phyloP scores from a whole-genome alignment of 1,140 invertebrate genomes.

The Nylanderia fulva region DNA sequence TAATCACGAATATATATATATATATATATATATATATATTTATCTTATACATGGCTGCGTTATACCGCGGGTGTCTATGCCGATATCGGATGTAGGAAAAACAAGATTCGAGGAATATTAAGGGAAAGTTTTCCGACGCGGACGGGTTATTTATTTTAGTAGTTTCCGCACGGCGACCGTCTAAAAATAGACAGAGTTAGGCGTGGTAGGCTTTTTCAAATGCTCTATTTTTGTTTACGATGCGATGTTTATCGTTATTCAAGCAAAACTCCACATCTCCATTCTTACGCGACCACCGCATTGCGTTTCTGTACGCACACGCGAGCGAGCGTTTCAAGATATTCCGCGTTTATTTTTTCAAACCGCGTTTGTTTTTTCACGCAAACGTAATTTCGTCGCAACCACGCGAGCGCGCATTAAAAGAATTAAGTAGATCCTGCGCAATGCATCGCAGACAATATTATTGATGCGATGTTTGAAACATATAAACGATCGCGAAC shows the following conservation, averaged over 20 bases:
- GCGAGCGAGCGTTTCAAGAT: conserved; percentile 35
- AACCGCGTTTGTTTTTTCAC: neutral
- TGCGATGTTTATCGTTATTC: conserved; percentile 58
- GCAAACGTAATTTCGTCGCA: no score
- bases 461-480: no score
- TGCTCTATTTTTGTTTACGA: conserved; percentile 51
- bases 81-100: conserved; percentile 32
- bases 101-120: conserved; percentile 52
- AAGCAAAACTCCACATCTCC: conserved; percentile 37
- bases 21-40: no score
- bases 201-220: conserved; percentile 3
- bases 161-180: conserved; percentile 27
- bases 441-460: no score
- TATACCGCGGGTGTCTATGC: conserved; percentile 2
- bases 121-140: conserved; percentile 40
- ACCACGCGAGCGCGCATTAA: no score
- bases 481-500: no score
- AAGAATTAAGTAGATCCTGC: neutral
- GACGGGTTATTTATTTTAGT: conserved; percentile 57
- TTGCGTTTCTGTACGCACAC: neutral
- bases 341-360: neutral
- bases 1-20: neutral
- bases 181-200: conserved; percentile 43
- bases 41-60: conserved; percentile 3
- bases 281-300: conserved; percentile 41